Evolutionary conservation across 2,113 vertebrate species (phyloP), one percentile per base, ranked within the genome.

Genomic region (Tetrax tetrax): DNA sequence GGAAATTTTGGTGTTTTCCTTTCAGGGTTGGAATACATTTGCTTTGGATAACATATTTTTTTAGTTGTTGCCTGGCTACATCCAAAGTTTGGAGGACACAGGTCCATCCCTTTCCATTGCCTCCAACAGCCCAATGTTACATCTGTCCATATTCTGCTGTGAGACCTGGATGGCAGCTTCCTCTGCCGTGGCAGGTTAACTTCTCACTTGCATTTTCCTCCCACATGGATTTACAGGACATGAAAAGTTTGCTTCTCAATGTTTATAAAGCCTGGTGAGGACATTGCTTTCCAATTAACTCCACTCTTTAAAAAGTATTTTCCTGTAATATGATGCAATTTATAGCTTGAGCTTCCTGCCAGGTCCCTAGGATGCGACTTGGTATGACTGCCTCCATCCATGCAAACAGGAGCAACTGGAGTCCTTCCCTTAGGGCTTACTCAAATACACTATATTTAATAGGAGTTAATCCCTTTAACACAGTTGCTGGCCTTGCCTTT

Each of bases 381-480:
- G 70, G 91, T 85, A 65, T 63, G 66, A 24, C 90, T 88, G 79
- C 35, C 35, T 95, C 84, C 84, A 61, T 59, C 70, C 84, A 63
- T 38, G 70, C 87, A 88, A 95, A 91, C 87, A 74, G 91, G 61
- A 97, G 71, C 87, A 94, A 96, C 74, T 92, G 82, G 87, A 96
- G 91, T 31, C 87, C 90, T 95, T 91, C 90, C 95, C 91, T 92
- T 41, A 95, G 91, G 96, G 94, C 91, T 96, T 95, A 94, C 94
- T 86, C 89, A 91, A 96, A 97, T 95, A 89, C 87, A 90, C 94
- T 94, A 96, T 95, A 97, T 96, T 97, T 97, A 97, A 96, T 97
- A 97, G 93, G 84, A 96, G 84, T 91, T 97, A 97, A 97, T 97
- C 97, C 95, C 93, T 97, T 96, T 95, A 95, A 95, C 94, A 94